Conservation (phyloP, 30 jellyfish, hydroid and myxozoan genomes). For the Haliclystus octoradiatus region DNA sequence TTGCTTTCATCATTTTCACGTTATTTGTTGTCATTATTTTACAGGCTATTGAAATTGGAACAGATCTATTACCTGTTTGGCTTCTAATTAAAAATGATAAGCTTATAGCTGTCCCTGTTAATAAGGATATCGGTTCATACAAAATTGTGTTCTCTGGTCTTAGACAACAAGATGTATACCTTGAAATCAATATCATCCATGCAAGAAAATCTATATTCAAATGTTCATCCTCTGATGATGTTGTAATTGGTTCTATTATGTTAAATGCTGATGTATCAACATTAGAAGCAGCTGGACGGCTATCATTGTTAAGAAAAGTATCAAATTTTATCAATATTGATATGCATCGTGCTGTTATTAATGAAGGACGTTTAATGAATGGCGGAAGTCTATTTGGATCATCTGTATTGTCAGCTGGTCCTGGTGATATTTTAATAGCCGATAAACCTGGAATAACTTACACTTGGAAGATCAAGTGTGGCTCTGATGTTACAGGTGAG, state of each 20-base stretch:
- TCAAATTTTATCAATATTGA: conserved; percentile 50
- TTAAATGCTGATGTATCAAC: conserved; percentile 38
- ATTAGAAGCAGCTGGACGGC: conserved; percentile 27
- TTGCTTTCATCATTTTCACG: no score
- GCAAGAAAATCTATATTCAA: background rate
- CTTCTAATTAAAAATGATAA: conserved; percentile 40
- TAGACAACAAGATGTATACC: background rate
- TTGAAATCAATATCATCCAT: background rate
- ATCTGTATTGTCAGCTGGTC: conserved; percentile 67
- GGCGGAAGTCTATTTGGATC: conserved; percentile 16
- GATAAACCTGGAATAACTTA: conserved; percentile 51
- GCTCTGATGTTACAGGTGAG: conserved; percentile 62
- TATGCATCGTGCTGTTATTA: conserved; percentile 34
- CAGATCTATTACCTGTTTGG: conserved; percentile 65
- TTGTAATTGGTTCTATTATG: conserved; percentile 55
- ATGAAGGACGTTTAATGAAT: conserved; percentile 36
- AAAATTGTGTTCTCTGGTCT: conserved; percentile 10
- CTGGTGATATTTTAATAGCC: conserved; percentile 60
- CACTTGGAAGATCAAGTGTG: conserved; percentile 68
- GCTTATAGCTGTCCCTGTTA: conserved; percentile 68
- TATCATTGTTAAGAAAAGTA: conserved; percentile 37
- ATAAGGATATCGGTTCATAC: conserved; percentile 27
- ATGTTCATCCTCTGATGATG: conserved; percentile 8
- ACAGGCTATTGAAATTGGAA: conserved; percentile 28
- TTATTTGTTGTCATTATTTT: no score